Evolutionary conservation across 2,797 vertebrate genomes (phyloP).

Genomic region (Natrix natrix): DNA sequence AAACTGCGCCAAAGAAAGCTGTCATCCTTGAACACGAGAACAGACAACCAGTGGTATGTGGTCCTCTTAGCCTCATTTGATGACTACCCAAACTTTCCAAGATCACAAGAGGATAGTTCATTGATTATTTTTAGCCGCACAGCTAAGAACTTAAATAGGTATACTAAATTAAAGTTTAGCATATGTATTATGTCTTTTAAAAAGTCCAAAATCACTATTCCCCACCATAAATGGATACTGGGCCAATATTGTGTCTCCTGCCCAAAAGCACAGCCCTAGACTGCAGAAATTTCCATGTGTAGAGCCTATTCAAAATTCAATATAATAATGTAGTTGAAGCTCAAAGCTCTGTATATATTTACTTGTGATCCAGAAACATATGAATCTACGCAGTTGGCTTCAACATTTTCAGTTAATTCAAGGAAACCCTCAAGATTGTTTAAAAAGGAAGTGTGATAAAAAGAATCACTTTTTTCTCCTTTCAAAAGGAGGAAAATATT

Average conservation of each 20-base stretch:
- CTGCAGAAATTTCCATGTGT: not conserved
- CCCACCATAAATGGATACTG: not conserved
- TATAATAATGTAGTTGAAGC: not conserved
- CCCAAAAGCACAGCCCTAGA: not conserved
- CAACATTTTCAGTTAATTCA: slow-evolving; percentile 9
- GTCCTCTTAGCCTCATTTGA: not conserved
- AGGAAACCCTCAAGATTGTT: not conserved
- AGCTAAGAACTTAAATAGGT: not conserved
- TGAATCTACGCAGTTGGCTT: slow-evolving; percentile 22
- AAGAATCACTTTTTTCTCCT: not conserved
- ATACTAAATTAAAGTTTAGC: not conserved
- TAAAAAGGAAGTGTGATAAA: not conserved
- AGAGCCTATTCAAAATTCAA: not conserved
- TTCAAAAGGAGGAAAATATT: not conserved
- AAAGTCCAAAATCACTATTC: not conserved
- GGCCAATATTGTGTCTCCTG: not conserved
- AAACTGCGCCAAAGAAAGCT: not conserved
- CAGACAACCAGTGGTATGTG: not conserved
- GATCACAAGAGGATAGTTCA: not conserved
- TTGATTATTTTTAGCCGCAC: not conserved
- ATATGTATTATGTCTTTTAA: not conserved
- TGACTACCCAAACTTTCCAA: not conserved
- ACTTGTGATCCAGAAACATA: not conserved
- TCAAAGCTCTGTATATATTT: not conserved
- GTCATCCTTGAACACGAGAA: not conserved